Evolutionary conservation across 1,140 invertebrate genomes (phyloP).

Genomic region (Aplysia californica): DNA sequence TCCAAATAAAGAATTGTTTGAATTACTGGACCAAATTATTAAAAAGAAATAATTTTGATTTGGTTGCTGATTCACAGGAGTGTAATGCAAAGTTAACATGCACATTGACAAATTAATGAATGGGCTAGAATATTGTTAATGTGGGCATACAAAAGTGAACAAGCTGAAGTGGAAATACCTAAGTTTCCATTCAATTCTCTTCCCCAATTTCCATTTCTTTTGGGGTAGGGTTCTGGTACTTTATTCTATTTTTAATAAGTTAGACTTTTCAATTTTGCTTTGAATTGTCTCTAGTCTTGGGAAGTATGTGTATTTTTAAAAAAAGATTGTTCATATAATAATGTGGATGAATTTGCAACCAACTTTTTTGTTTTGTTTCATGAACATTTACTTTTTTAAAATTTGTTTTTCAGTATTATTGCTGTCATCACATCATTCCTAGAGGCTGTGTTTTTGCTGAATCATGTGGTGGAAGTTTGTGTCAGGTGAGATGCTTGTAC

Average conservation of each 20-base stretch:
- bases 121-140: too few species aligned
- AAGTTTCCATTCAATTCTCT: too few species aligned
- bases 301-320: too few species aligned
- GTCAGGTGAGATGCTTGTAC: slow-evolving; percentile 11
- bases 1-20: too few species aligned
- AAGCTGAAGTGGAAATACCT: too few species aligned
- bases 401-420: slow-evolving; percentile 12
- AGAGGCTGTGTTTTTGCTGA: slow-evolving; percentile 17
- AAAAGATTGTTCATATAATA: too few species aligned
- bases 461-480: slow-evolving; percentile 17
- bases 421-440: slow-evolving; percentile 20
- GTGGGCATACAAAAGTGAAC: too few species aligned
- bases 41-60: too few species aligned
- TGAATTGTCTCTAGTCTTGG: neutral
- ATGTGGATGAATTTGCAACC: neutral
- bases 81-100: too few species aligned
- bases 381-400: neutral
- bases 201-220: neutral
- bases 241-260: neutral
- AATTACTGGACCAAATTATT: too few species aligned
- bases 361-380: neutral
- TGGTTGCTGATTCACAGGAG: too few species aligned
- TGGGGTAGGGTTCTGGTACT: neutral
- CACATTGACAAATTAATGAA: too few species aligned
- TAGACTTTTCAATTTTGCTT: neutral